Percentiles rank a stretch among this genome's conserved stretches.
phyloP scores from a whole-genome alignment of 2,797 vertebrate species.

The Paramormyrops hopkinsi region DNA sequence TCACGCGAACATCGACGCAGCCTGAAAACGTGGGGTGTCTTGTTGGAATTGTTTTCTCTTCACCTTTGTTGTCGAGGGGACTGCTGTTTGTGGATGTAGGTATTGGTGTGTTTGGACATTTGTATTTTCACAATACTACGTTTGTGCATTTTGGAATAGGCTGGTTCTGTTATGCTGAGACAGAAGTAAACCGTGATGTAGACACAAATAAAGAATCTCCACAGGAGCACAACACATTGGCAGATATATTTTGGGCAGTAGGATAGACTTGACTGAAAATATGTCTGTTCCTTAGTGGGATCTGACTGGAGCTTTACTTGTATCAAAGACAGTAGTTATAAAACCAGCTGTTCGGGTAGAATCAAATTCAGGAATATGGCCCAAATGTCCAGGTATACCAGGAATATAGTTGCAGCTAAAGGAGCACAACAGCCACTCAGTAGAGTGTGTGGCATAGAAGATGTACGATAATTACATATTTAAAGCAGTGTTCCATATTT shows the following conservation, averaged over 20 bases:
- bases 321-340: neutral
- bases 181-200: neutral
- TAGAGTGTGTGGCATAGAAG: neutral
- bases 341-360: neutral
- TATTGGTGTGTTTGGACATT: conserved; percentile 36
- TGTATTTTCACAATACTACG: neutral
- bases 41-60: conserved; percentile 28
- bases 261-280: neutral
- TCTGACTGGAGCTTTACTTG: neutral
- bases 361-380: neutral
- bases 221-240: neutral
- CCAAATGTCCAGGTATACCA: neutral
- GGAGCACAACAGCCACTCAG: neutral
- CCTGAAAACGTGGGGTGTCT: conserved; percentile 21
- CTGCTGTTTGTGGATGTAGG: conserved; percentile 22
- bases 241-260: neutral
- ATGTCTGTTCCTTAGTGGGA: neutral
- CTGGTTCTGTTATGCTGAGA: neutral
- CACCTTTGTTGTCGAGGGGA: conserved; percentile 26
- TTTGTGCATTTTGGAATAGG: neutral
- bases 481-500: neutral
- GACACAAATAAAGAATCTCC: neutral
- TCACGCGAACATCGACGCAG: conserved; percentile 20
- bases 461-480: neutral
- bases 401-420: neutral